phyloP scores from a whole-genome alignment of 2,113 vertebrate species.

The Sarotherodon lohbergeri region DNA sequence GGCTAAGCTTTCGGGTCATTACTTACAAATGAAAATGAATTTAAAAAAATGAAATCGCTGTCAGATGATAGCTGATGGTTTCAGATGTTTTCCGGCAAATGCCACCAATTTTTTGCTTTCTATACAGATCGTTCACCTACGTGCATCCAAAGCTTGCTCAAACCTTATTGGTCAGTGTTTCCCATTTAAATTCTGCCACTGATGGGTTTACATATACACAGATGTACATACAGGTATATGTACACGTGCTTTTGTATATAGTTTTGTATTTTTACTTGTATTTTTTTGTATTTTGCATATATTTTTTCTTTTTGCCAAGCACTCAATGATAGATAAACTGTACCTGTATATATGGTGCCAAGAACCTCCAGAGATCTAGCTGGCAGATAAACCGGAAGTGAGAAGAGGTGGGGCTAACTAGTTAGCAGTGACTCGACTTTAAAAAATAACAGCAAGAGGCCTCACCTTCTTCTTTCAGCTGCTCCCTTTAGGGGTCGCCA shows the following conservation, averaged over 20 bases:
- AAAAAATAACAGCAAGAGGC: background rate
- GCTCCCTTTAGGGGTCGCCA: background rate
- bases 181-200: background rate
- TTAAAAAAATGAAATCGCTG: rapidly evolving
- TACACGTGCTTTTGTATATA: background rate
- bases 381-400: background rate
- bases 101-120: background rate
- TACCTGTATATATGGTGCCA: background rate
- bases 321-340: background rate
- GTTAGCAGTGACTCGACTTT: background rate
- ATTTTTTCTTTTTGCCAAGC: background rate
- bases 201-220: background rate
- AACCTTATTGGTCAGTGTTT: background rate
- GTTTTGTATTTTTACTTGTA: background rate
- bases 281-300: background rate
- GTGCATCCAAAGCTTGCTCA: background rate
- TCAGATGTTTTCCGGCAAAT: background rate
- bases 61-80: background rate
- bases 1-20: background rate
- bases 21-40: background rate
- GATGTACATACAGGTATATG: background rate
- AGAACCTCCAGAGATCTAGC: background rate
- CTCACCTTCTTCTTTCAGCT: background rate
- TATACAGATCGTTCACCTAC: background rate
- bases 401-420: background rate